These are phyloP conservation scores for Lasioglossum villosulum DNA, from an alignment of 2,888 invertebrate genomes.

Conservation along the genomic window DNA sequence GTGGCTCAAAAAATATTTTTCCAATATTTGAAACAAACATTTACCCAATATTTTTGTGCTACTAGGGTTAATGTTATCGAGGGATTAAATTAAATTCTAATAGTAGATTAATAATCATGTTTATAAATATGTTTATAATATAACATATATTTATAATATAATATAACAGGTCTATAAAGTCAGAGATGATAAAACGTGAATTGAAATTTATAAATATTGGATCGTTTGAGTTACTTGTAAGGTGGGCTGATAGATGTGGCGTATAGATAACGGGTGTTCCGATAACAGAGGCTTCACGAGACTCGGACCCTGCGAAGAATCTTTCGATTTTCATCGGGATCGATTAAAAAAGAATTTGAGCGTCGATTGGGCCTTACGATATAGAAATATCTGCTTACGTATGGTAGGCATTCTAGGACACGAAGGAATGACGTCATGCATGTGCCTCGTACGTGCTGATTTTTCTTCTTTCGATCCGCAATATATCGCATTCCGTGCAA, in stretches of 20 bases:
- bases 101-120: too few species aligned
- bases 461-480: constrained; percentile 56
- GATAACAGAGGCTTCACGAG: neutral
- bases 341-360: constrained; percentile 48
- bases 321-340: constrained; percentile 20
- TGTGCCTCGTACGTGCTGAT: constrained; percentile 61
- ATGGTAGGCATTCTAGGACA: constrained; percentile 63
- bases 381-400: constrained; percentile 66
- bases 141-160: too few species aligned
- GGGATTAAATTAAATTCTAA: too few species aligned
- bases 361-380: constrained; percentile 54
- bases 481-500: constrained; percentile 48
- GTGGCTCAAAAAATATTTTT: too few species aligned
- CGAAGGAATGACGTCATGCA: constrained; percentile 61
- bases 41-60: too few species aligned
- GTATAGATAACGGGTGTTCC: neutral
- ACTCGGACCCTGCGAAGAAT: neutral
- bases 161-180: too few species aligned
- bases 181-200: neutral
- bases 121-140: neutral
- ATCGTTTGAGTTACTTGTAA: neutral
- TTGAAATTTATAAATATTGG: neutral
- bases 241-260: neutral
- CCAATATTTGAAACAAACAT: too few species aligned
- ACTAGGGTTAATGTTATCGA: too few species aligned